Evolutionary conservation across 2,888 invertebrate genomes (phyloP).

Genomic region (Hermodice carunculata): DNA sequence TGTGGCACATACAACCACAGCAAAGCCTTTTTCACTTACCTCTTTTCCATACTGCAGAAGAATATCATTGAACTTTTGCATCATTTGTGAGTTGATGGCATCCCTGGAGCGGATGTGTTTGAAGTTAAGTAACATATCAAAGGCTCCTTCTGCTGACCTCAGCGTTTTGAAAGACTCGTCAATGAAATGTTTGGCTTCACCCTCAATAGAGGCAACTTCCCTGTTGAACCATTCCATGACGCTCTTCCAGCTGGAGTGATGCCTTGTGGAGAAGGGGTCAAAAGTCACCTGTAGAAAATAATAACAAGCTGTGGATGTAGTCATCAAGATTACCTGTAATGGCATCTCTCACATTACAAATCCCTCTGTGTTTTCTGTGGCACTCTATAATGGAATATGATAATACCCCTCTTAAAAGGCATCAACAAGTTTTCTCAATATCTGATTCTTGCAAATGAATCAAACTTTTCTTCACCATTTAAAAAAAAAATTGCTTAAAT

Average conservation of each 20-base stretch:
- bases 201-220: slow-evolving; percentile 81
- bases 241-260: slow-evolving; percentile 88
- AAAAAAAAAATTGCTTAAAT: no score
- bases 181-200: slow-evolving; percentile 86
- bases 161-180: slow-evolving; percentile 87
- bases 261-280: slow-evolving; percentile 83
- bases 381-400: no score
- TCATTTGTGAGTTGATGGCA: slow-evolving; percentile 80
- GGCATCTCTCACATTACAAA: no score
- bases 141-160: slow-evolving; percentile 84
- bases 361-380: no score
- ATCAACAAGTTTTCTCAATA: no score
- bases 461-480: no score
- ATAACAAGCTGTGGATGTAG: no score
- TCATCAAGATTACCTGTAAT: no score
- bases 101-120: slow-evolving; percentile 83
- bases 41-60: slow-evolving; percentile 89
- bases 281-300: slow-evolving; percentile 80
- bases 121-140: slow-evolving; percentile 84
- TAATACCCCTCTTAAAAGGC: no score
- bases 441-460: no score
- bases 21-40: slow-evolving; percentile 74
- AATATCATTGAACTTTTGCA: slow-evolving; percentile 86
- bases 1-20: no score
- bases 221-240: slow-evolving; percentile 83